phyloP scores from a whole-genome alignment of 1,140 invertebrate species.

The Lamellibrachia luymesi region DNA sequence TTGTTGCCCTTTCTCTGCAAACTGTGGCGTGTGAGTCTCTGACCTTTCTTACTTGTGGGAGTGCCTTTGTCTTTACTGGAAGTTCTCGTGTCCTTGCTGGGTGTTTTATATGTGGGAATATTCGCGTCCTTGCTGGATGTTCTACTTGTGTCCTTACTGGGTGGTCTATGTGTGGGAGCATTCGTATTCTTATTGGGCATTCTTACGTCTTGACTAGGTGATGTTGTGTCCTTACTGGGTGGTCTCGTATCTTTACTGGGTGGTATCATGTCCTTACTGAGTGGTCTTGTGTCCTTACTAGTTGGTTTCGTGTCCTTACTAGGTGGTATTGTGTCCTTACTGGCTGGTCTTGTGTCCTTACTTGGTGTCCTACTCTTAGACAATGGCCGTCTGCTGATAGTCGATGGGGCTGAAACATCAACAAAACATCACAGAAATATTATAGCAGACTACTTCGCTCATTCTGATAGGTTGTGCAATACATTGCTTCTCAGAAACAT shows the following conservation, averaged over 20 bases:
- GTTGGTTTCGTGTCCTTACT: no score
- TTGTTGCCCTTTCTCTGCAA: neutral
- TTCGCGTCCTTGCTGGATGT: no score
- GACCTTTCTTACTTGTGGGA: slow-evolving; percentile 3
- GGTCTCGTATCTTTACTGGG: neutral
- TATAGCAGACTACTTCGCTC: neutral
- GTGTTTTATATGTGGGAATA: neutral
- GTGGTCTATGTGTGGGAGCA: neutral
- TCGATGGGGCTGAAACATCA: neutral
- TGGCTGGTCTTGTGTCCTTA: no score
- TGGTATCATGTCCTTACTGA: no score
- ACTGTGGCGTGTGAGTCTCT: neutral
- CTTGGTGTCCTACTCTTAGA: neutral
- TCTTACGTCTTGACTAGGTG: no score
- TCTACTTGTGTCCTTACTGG: neutral
- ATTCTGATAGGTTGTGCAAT: neutral
- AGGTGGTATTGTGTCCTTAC: no score
- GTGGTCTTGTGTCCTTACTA: no score
- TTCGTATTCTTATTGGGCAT: neutral
- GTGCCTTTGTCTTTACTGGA: neutral
- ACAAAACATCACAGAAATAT: neutral
- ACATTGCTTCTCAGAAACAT: no score
- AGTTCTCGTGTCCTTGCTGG: neutral
- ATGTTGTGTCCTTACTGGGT: neutral
- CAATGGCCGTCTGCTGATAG: neutral